Conservation (phyloP, 1,140 invertebrate species). For the Brachionus koreanus region DNA sequence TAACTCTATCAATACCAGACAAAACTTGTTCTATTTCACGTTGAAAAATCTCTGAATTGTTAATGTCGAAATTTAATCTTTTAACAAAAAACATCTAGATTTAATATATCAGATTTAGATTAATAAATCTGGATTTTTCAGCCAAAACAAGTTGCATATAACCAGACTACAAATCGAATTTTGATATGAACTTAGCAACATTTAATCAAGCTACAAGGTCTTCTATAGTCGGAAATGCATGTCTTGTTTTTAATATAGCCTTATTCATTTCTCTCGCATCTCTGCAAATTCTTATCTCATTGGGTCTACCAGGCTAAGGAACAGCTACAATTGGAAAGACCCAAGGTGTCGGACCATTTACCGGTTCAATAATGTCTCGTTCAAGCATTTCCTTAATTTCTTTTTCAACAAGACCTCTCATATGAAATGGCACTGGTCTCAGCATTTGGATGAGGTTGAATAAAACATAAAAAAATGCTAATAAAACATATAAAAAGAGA, state of each 20-base stretch:
- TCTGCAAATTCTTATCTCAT: constrained; percentile 10
- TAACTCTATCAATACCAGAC: neutral
- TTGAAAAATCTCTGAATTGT: neutral
- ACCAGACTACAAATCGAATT: neutral
- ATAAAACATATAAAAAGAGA: no score
- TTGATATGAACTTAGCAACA: neutral
- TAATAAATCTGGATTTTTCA: neutral
- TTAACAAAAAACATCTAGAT: neutral
- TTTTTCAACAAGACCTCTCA: neutral
- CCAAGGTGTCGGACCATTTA: constrained; percentile 49
- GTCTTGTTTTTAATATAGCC: no score
- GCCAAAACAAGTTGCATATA: neutral
- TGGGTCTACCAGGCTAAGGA: constrained; percentile 46
- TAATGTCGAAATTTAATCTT: neutral
- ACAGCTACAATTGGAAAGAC: constrained; percentile 50
- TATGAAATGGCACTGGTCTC: neutral
- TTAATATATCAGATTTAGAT: neutral
- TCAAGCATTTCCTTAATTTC: constrained; percentile 13
- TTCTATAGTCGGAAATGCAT: no score
- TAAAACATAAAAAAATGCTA: no score
- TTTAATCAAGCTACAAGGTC: neutral
- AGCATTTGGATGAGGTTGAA: no score
- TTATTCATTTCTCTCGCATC: neutral
- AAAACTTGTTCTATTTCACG: neutral
- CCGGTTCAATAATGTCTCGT: constrained; percentile 48